A percentile compares a stretch with the other conserved stretches of the same genome.
Evolutionary conservation across 2,888 invertebrate species (phyloP).

Genomic region (Eristalis arbustorum): DNA sequence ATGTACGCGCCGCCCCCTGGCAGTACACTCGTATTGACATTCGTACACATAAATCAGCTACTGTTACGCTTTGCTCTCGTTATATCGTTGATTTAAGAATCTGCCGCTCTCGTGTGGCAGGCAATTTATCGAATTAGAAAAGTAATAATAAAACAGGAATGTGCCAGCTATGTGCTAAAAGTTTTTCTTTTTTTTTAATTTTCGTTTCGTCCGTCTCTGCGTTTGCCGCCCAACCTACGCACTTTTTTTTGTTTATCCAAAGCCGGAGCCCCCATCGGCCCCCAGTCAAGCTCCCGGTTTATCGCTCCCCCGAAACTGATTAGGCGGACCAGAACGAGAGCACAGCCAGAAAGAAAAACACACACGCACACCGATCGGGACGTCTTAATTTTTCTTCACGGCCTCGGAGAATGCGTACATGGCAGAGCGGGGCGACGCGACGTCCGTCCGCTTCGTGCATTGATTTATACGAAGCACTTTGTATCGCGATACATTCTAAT

Average conservation of each 20-base stretch:
- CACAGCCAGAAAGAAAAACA: conserved; percentile 11
- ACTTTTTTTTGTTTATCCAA: conserved; percentile 22
- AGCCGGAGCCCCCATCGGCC: neutral
- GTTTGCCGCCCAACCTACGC: conserved; percentile 41
- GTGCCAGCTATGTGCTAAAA: conserved; percentile 50
- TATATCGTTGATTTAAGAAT: conserved; percentile 59
- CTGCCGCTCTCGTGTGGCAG: conserved; percentile 46
- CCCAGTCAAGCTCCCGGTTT: neutral
- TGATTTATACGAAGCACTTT: conserved; percentile 66
- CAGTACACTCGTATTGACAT: conserved; percentile 4
- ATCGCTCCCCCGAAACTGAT: conserved; percentile 17
- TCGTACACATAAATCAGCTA: conserved; percentile 37
- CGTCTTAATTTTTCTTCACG: conserved; percentile 30
- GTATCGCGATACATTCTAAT: conserved; percentile 66
- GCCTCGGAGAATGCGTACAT: neutral
- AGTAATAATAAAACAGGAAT: conserved; percentile 50
- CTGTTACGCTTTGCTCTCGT: conserved; percentile 10
- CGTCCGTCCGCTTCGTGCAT: neutral
- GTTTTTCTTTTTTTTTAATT: conserved; percentile 7
- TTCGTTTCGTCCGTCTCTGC: neutral
- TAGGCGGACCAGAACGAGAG: conserved; percentile 5
- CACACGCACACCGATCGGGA: conserved; percentile 1
- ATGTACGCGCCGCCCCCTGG: neutral
- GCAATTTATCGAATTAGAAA: conserved; percentile 68
- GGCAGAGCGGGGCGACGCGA: no score